Evolutionary conservation across 2,888 invertebrate genomes (phyloP), one percentile per base, ranked within the genome.

Genomic region (Capitulum mitella): DNA sequence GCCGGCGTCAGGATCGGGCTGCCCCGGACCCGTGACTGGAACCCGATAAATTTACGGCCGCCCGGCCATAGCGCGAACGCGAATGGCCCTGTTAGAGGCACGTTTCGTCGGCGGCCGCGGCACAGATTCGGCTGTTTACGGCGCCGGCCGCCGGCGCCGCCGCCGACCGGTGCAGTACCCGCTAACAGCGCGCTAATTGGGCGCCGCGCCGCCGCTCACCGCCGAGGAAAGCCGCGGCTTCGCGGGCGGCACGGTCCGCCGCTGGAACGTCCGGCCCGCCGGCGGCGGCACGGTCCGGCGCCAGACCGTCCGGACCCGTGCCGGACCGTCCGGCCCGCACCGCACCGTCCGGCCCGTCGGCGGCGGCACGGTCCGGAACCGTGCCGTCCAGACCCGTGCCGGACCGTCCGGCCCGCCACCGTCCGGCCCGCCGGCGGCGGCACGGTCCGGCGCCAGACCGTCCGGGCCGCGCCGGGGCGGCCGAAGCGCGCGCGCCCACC

Each of bases 31-130:
- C n/a, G n/a, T 58, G 29, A 10, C 40, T 26, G n/a, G 26, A 34
- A 26, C 29, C 61, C 46, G 40, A 64, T 78, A 61, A 46, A 78
- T 78, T 29, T 43, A 61, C n/a, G 78, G 40, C 37, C 61, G 26
- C 78, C 54, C 77, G 58, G 61, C 26, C 61, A 29, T 70, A 37
- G 12, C 70, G 2, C 8, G 10, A 40, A 70, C 70, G 26, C 40
- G 26, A 70, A 70, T 37, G 1, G 37, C 70, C 37, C 37, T 12
- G 40, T 40, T 70, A 37, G 40, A 37, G 26, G 70, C 70, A 37
- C 37, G 70, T 37, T 37, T 40, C 40, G 26, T 12, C 26, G 37
- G 10, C 26, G 22, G 26, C 40, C 70, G 12, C 40, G 70, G 26
- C 70, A 70, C 70, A 40, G 40, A 70, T 70, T 70, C 70, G 16